Percentiles rank a stretch among this genome's conserved stretches.
These are phyloP conservation scores for Channa maculata DNA, from an alignment of 2,113 vertebrate species.

Conservation along the genomic window DNA sequence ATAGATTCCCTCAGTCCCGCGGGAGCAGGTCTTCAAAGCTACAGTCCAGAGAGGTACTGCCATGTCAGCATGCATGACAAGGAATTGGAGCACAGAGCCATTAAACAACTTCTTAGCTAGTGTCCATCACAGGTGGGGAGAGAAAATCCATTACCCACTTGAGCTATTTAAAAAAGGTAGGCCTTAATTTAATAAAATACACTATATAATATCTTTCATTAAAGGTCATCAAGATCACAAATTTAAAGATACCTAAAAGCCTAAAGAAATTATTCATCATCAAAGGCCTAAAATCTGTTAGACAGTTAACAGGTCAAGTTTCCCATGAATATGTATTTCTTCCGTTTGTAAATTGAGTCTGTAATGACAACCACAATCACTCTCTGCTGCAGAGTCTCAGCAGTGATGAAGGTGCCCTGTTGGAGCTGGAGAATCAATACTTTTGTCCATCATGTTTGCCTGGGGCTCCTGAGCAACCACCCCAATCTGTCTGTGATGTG, in stretches of 20 bases:
- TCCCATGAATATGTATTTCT: background rate
- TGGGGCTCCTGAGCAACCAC: constrained; percentile 26
- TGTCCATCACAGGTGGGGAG: constrained; percentile 21
- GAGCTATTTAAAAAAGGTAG: constrained; percentile 25
- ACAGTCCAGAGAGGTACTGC: constrained; percentile 39
- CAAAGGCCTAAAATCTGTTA: background rate
- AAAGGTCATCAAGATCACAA: background rate
- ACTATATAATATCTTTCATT: background rate
- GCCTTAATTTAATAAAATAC: background rate
- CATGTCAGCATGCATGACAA: constrained; percentile 54
- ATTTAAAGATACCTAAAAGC: constrained; percentile 5
- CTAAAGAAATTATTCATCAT: too few relatives aligned
- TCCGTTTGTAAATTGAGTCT: background rate
- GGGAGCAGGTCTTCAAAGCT: constrained; percentile 55
- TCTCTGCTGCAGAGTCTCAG: constrained; percentile 16
- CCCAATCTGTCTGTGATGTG: constrained; percentile 47
- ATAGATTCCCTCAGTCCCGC: constrained; percentile 72
- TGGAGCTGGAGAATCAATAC: constrained; percentile 52
- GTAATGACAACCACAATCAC: constrained; percentile 13
- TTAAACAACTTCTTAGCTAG: constrained; percentile 51
- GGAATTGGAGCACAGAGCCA: constrained; percentile 64
- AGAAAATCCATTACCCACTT: constrained; percentile 32
- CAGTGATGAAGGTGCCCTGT: constrained; percentile 35
- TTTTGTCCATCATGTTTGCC: constrained; percentile 41
- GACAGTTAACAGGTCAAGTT: background rate